Percentiles rank a stretch among this genome's conserved stretches.
Evolutionary conservation across 1,140 invertebrate genomes (phyloP).

Genomic region (Drosophila chauvacae): DNA sequence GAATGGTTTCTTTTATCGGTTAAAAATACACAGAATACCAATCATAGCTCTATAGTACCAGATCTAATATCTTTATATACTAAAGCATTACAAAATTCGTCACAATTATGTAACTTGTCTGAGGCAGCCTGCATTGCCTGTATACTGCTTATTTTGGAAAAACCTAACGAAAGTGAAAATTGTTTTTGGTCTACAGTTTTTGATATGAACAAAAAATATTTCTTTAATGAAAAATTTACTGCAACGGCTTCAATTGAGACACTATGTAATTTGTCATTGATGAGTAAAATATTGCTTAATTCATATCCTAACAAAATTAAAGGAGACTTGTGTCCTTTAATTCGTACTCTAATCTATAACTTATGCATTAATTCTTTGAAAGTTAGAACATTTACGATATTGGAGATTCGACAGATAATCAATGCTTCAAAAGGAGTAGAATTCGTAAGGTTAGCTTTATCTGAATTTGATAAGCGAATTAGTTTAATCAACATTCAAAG

Average conservation of each 20-base stretch:
- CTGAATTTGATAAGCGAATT: conserved; percentile 87
- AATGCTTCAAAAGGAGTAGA: conserved; percentile 39
- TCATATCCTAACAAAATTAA: conserved; percentile 87
- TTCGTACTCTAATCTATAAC: conserved; percentile 88
- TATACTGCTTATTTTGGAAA: conserved; percentile 88
- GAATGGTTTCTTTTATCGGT: conserved; percentile 89
- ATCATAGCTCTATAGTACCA: conserved; percentile 67
- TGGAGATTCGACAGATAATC: conserved; percentile 73
- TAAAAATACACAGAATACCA: conserved; percentile 79
- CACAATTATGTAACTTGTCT: conserved; percentile 88
- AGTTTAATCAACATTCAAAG: conserved; percentile 86
- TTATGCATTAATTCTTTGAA: conserved; percentile 85
- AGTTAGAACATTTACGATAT: conserved; percentile 80
- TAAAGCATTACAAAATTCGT: conserved; percentile 87
- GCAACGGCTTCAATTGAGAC: conserved; percentile 89
- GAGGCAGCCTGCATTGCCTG: conserved; percentile 92
- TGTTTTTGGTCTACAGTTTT: conserved; percentile 89
- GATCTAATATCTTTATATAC: conserved; percentile 89
- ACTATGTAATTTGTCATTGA: conserved; percentile 87
- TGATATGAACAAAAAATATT: conserved; percentile 91
- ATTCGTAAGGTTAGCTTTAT: conserved; percentile 85
- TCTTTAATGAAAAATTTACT: conserved; percentile 93
- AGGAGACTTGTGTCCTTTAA: conserved; percentile 86
- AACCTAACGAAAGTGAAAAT: conserved; percentile 79
- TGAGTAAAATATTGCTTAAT: conserved; percentile 88